Conservation (phyloP, 2,888 invertebrate genomes). For the Flexamia atlantica region DNA sequence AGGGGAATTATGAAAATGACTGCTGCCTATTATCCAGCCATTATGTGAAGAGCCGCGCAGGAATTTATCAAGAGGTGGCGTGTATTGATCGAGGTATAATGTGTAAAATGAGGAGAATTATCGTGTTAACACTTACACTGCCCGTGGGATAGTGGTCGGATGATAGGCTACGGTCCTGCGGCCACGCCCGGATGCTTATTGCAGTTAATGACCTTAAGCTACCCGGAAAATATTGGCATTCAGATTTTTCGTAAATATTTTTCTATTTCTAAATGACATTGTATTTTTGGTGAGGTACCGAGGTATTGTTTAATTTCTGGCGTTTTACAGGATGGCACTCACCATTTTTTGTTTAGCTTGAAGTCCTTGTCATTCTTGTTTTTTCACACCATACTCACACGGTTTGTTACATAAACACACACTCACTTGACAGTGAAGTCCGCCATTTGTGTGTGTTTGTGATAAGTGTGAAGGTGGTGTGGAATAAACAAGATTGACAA, state of each 20-base stretch:
- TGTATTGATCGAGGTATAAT: constrained; percentile 38
- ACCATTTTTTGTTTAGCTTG: no score
- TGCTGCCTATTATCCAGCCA: constrained; percentile 3
- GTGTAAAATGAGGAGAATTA: constrained; percentile 36
- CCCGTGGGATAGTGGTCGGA: constrained; percentile 10
- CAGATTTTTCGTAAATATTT: not conserved
- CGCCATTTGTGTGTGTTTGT: no score
- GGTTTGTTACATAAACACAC: no score
- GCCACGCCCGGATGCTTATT: not conserved
- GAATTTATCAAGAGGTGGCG: constrained; percentile 38
- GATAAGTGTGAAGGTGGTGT: no score
- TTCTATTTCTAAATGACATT: no score
- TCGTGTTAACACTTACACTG: constrained; percentile 14
- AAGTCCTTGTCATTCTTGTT: no score
- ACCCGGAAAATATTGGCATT: not conserved
- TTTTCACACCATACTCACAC: no score
- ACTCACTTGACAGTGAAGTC: no score
- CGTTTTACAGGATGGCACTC: no score
- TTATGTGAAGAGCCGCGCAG: constrained; percentile 33
- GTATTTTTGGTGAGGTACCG: no score
- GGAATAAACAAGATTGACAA: no score
- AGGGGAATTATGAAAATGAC: constrained; percentile 52
- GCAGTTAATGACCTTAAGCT: not conserved
- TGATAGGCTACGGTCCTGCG: not conserved
- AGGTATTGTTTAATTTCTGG: no score